Base-by-base conservation (phyloP, 2,888 invertebrate species). In the Anorthoa munda region DNA sequence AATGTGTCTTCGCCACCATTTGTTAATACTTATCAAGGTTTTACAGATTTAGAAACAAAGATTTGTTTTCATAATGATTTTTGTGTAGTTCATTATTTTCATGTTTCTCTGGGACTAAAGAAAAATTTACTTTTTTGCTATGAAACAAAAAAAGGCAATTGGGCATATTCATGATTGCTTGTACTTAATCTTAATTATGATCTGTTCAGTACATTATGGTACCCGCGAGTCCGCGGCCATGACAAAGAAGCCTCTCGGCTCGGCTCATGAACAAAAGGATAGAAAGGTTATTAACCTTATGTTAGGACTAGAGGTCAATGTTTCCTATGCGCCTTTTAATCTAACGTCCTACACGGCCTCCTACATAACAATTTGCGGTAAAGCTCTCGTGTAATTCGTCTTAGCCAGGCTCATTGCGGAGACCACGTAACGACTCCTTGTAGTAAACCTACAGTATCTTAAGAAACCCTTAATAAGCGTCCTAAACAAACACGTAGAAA, bases 261-360 rank as follows among this genome's bases (percentile, higher is more conserved):
- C 66, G 21, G 21, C 21, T 64, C 58, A 18, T 60, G 23, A 58
- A 68, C 55, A 17, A 78, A 63, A 60, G 66, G 18, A 59, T 68
- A 58, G 45, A 46, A 66, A 78, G 80, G 66, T 82, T 67, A 79
- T 82, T 59, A 45, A 74, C 83, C 83, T 67, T 61, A 65, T 63
- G 68, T 66, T 72, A 56, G 59, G 31, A 56, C 21, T 23, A 48
- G 31, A 70, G 80, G 83, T 82, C 74, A 76, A 65, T 51, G 51
- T 45, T 72, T 66, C 58, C 21, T 59, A 68, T 80, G 61, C 45
- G 39, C 64, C 45, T 72, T 79, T 75, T 72, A 71, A 66, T 72
- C 50, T 66, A 48, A 45, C 64, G 48, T 58, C 59, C 59, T 66
- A 58, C 53, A 56, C 23, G 55, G 65, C 46, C 67, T 72, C 58